Evolutionary conservation across 2,888 invertebrate species (phyloP).

Genomic region (Saturnia japonica): DNA sequence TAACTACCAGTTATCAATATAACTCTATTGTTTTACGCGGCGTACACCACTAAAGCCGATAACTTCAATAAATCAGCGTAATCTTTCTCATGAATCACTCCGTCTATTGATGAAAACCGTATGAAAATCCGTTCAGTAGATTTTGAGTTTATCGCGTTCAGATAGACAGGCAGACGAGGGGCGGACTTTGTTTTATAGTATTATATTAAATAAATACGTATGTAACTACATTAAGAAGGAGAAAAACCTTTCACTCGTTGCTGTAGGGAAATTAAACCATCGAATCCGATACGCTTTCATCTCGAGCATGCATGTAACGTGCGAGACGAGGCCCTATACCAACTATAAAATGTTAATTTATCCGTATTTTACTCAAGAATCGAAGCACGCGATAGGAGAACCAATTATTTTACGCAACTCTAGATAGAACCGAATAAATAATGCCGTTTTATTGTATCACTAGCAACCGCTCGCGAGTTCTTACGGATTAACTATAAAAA

Average conservation of each 20-base stretch:
- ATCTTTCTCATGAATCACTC: no score
- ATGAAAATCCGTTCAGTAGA: no score
- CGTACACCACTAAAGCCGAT: no score
- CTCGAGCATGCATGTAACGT: constrained; percentile 5
- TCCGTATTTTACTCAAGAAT: not conserved
- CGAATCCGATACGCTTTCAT: constrained; percentile 12
- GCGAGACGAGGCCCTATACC: not conserved
- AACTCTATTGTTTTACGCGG: no score
- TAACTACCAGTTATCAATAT: no score
- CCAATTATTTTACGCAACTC: not conserved
- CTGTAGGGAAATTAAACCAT: not conserved
- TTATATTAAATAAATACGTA: not conserved
- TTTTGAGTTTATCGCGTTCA: no score
- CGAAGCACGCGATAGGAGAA: constrained; percentile 6
- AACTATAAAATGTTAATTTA: constrained; percentile 9
- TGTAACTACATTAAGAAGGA: not conserved
- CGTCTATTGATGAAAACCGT: no score
- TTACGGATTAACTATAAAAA: no score
- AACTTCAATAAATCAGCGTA: no score
- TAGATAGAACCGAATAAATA: not conserved
- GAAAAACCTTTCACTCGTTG: constrained; percentile 2
- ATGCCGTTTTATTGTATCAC: not conserved
- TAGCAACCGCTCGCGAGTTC: no score
- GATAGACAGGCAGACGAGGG: no score
- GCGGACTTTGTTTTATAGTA: not conserved